These are phyloP conservation scores for Lasioglossum lativentre DNA, from an alignment of 2,888 invertebrate species.

Conservation along the genomic window DNA sequence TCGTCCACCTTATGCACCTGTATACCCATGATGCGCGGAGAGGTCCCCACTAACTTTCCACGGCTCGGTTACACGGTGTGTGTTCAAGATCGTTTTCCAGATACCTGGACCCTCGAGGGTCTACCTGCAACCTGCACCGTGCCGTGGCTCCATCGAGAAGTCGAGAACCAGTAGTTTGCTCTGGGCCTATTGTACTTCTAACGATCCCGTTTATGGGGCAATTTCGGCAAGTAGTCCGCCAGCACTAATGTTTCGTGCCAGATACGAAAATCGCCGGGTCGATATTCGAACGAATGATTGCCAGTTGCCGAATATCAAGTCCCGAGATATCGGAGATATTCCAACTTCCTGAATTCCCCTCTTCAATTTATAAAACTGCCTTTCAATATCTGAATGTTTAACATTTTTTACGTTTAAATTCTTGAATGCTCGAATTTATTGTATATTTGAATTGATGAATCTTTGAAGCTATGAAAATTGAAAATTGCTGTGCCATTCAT, in stretches of 20 bases:
- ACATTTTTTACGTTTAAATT: background rate
- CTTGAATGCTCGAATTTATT: background rate
- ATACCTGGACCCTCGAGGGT: constrained; percentile 63
- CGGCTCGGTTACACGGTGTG: constrained; percentile 62
- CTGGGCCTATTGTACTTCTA: constrained; percentile 52
- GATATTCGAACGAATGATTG: constrained; percentile 4
- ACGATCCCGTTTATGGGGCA: constrained; percentile 58
- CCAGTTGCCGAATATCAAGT: background rate
- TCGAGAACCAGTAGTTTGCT: constrained; percentile 52
- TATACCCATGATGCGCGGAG: constrained; percentile 44
- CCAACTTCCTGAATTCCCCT: background rate
- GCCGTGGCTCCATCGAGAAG: constrained; percentile 45
- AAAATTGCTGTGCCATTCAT: no score
- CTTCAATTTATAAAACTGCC: background rate
- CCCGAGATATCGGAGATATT: background rate
- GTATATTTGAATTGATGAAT: background rate
- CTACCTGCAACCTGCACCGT: constrained; percentile 62
- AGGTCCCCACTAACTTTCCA: constrained; percentile 51
- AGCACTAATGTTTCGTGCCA: constrained; percentile 28
- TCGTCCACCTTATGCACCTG: constrained; percentile 59
- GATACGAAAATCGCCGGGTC: constrained; percentile 45
- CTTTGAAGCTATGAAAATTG: no score
- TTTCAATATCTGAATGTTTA: background rate
- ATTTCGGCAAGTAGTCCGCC: constrained; percentile 44
- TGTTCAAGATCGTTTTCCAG: constrained; percentile 59